phyloP scores from a whole-genome alignment of 2,113 vertebrate genomes.

The Australoheros scitulus region DNA sequence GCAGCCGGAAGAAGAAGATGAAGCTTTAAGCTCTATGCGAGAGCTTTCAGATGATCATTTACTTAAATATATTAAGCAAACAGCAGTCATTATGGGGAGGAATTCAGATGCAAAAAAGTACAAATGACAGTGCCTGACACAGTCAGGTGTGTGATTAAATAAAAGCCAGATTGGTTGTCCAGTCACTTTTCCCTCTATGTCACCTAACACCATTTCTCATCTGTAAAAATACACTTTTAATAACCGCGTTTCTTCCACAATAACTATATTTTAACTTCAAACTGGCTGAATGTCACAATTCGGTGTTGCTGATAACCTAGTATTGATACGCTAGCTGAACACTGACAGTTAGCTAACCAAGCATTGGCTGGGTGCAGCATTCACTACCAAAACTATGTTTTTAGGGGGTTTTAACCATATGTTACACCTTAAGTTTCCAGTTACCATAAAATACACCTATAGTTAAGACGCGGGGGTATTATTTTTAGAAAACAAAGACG shows the following conservation, averaged over 20 bases:
- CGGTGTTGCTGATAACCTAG: background rate
- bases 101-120: background rate
- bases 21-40: background rate
- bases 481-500: background rate
- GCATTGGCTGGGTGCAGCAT: background rate
- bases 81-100: background rate
- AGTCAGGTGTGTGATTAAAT: background rate
- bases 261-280: background rate
- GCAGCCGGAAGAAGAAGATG: background rate
- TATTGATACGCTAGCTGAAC: background rate
- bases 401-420: rapidly evolving
- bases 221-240: background rate
- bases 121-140: background rate
- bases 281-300: background rate
- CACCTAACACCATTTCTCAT: background rate
- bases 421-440: background rate
- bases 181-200: background rate
- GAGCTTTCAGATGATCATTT: background rate
- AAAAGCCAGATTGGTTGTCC: background rate
- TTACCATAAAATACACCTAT: background rate
- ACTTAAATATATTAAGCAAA: background rate
- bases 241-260: background rate
- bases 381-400: background rate
- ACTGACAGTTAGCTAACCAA: constrained; percentile 27
- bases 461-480: rapidly evolving